Evolutionary conservation across 2,797 vertebrate genomes (phyloP).

Genomic region (Mus spretus): DNA sequence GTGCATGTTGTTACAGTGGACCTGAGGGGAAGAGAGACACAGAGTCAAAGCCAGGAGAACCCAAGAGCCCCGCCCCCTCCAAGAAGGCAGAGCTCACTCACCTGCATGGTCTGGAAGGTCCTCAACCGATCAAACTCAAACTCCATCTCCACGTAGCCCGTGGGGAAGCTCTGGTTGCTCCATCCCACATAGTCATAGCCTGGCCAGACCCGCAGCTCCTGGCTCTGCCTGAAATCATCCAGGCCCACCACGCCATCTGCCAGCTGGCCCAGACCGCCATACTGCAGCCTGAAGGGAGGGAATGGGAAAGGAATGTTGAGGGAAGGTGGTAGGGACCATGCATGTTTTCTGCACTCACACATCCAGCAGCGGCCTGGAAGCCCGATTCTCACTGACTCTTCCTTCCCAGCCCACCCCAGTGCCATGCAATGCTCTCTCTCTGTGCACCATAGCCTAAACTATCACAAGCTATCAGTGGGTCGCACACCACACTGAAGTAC

Average conservation of each 20-base stretch:
- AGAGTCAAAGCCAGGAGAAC: neutral
- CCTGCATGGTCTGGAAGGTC: slow-evolving; percentile 87
- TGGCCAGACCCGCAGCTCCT: slow-evolving; percentile 96
- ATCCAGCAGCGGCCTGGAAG: neutral
- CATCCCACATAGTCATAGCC: slow-evolving; percentile 98
- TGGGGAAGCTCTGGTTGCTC: slow-evolving; percentile 91
- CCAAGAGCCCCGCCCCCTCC: too few relatives aligned
- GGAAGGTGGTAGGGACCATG: neutral
- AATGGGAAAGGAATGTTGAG: neutral
- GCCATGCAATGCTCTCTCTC: neutral
- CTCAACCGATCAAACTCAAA: slow-evolving; percentile 93
- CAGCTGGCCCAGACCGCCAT: slow-evolving; percentile 96
- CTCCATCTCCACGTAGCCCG: slow-evolving; percentile 93
- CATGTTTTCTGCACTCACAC: neutral
- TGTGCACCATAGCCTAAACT: neutral
- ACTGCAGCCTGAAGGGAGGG: slow-evolving; percentile 91
- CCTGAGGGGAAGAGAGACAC: slow-evolving; percentile 85
- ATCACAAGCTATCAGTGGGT: neutral
- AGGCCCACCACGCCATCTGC: slow-evolving; percentile 94
- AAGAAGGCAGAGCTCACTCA: neutral
- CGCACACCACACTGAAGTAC: neutral
- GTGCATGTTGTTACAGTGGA: slow-evolving; percentile 96
- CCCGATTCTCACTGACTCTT: neutral
- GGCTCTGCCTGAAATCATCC: slow-evolving; percentile 94
- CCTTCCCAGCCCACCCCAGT: neutral